Evolutionary conservation across 2,888 invertebrate species (phyloP).

Genomic region (Eristalis arbustorum): DNA sequence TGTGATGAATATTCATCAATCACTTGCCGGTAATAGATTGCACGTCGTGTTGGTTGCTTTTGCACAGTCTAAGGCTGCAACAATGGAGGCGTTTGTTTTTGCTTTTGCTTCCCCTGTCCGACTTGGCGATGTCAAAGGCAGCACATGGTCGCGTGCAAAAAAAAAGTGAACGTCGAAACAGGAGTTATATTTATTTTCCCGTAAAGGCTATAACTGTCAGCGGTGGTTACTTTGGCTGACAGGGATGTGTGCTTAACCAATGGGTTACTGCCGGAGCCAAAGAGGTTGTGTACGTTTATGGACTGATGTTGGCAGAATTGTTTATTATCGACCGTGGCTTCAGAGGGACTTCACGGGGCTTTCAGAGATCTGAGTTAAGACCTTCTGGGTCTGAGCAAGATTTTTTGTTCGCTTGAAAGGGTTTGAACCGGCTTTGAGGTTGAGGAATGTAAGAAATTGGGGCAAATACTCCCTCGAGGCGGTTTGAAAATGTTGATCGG

Average conservation of each 20-base stretch:
- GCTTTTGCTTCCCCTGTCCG: not conserved
- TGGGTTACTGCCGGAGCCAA: not conserved
- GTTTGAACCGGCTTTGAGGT: no score
- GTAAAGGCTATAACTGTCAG: constrained; percentile 29
- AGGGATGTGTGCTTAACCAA: not conserved
- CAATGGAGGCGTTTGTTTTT: not conserved
- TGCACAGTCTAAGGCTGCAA: not conserved
- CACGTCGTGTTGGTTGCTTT: not conserved
- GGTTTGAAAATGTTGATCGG: no score
- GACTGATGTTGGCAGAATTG: not conserved
- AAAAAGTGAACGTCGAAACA: not conserved
- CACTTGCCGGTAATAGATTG: constrained; percentile 41
- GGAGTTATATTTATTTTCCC: constrained; percentile 40
- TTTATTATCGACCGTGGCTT: not conserved
- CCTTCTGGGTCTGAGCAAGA: no score
- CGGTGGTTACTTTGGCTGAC: constrained; percentile 7
- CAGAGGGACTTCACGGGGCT: not conserved
- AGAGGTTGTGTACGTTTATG: not conserved
- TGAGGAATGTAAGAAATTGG: no score
- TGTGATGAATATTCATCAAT: constrained; percentile 62
- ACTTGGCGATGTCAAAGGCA: not conserved
- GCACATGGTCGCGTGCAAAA: not conserved
- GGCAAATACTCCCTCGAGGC: no score
- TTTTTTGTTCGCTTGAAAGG: no score
- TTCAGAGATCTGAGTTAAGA: no score